Conservation (phyloP, 2,888 invertebrate species). For the Branchellion lobata region DNA sequence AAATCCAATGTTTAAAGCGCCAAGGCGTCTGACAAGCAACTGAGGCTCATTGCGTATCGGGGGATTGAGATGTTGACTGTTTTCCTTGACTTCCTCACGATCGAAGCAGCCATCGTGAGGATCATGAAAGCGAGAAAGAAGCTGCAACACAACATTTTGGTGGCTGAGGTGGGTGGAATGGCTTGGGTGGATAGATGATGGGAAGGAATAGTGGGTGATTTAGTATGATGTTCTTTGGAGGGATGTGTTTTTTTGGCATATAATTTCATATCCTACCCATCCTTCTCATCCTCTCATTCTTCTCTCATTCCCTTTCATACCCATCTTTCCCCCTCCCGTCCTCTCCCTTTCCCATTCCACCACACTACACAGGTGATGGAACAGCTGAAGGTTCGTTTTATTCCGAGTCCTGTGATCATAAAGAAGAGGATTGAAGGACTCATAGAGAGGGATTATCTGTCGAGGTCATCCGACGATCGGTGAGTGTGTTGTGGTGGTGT, state of each 20-base stretch:
- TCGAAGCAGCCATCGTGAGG: slow-evolving; percentile 96
- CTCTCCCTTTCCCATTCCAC: too few species aligned
- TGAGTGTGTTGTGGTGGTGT: slow-evolving; percentile 53
- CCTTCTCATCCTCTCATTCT: not conserved
- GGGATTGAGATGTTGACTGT: too few species aligned
- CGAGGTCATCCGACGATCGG: slow-evolving; percentile 90
- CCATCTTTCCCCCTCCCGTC: too few species aligned
- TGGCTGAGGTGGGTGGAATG: slow-evolving; percentile 80
- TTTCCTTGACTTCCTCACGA: slow-evolving; percentile 63
- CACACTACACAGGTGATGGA: slow-evolving; percentile 78
- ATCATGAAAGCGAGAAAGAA: slow-evolving; percentile 98
- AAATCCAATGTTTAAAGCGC: too few species aligned
- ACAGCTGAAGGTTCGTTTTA: slow-evolving; percentile 91
- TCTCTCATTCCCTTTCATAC: not conserved
- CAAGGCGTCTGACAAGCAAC: too few species aligned
- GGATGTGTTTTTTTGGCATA: too few species aligned
- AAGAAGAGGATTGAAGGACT: slow-evolving; percentile 99
- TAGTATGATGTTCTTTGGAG: too few species aligned
- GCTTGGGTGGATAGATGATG: not conserved
- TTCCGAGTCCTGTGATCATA: slow-evolving; percentile 95
- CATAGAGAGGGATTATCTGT: slow-evolving; percentile 97
- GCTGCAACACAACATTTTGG: slow-evolving; percentile 81
- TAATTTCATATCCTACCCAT: not conserved
- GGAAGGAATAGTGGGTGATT: too few species aligned
- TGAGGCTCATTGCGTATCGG: too few species aligned